Percentiles rank a stretch among this genome's conserved stretches.
These are phyloP conservation scores for Myotis yumanensis DNA, from an alignment of 2,113 vertebrate species.

Conservation along the genomic window DNA sequence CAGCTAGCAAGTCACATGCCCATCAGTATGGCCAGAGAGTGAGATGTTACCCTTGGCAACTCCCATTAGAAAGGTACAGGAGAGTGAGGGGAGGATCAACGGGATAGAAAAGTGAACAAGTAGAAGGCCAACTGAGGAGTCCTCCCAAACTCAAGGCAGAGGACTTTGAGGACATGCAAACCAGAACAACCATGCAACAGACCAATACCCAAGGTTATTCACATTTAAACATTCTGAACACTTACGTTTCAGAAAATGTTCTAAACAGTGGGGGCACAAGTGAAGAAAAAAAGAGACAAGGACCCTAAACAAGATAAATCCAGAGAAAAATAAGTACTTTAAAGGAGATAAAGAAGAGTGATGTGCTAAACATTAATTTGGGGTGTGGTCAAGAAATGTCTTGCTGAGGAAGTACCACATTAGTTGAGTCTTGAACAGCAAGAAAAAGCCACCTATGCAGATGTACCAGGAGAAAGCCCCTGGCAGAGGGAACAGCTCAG, in stretches of 20 bases:
- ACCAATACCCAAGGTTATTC: not conserved
- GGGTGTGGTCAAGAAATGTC: not conserved
- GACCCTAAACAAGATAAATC: not conserved
- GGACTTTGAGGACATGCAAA: not conserved
- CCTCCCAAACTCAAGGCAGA: not conserved
- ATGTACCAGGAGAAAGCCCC: not conserved
- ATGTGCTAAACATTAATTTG: not conserved
- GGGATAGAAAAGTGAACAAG: not conserved
- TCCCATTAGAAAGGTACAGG: not conserved
- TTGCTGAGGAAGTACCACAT: not conserved
- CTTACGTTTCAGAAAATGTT: not conserved
- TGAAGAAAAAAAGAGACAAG: not conserved
- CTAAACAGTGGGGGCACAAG: not conserved
- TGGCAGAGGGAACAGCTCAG: not conserved
- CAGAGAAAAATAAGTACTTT: conserved; percentile 10
- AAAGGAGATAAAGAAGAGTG: conserved; percentile 1
- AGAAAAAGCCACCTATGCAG: not conserved
- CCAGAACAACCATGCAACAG: not conserved
- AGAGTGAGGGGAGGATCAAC: not conserved
- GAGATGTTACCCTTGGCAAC: not conserved
- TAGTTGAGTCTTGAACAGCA: not conserved
- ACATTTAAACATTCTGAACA: not conserved
- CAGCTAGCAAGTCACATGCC: not conserved
- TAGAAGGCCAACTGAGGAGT: not conserved
- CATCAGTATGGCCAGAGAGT: not conserved